Percentiles rank a stretch among this genome's conserved stretches.
These are phyloP conservation scores for Micronycteris hirsuta DNA, from an alignment of 2,113 vertebrate species.

Conservation along the genomic window DNA sequence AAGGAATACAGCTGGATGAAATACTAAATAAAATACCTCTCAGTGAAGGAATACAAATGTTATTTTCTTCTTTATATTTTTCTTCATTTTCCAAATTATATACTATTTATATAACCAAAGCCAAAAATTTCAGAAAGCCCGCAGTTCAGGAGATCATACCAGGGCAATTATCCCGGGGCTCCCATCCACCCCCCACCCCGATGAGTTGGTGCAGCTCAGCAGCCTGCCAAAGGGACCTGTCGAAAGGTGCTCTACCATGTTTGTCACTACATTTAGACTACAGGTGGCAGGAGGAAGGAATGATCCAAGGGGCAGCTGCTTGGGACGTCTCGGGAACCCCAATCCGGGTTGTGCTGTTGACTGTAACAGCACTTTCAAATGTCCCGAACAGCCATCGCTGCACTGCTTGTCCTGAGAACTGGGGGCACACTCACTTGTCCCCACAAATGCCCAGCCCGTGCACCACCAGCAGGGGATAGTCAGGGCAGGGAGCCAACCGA, in stretches of 20 bases:
- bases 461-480: background rate
- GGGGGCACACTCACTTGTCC: background rate
- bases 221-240: background rate
- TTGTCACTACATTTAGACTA: slow-evolving; percentile 56
- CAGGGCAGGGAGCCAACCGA: background rate
- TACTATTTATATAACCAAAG: slow-evolving; percentile 14
- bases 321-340: background rate
- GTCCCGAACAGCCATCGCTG: background rate
- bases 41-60: background rate
- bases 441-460: background rate
- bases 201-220: background rate
- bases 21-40: background rate
- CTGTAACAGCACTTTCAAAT: background rate
- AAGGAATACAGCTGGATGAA: background rate
- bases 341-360: background rate
- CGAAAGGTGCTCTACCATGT: background rate
- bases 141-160: too few species aligned
- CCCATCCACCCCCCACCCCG: background rate
- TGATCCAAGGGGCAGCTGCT: background rate
- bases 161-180: accelerated
- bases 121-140: background rate
- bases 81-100: background rate
- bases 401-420: background rate
- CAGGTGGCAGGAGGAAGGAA: slow-evolving; percentile 54
- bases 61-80: background rate